Evolutionary conservation across 2,113 vertebrate species (phyloP).

Genomic region (Phasianus colchicus): DNA sequence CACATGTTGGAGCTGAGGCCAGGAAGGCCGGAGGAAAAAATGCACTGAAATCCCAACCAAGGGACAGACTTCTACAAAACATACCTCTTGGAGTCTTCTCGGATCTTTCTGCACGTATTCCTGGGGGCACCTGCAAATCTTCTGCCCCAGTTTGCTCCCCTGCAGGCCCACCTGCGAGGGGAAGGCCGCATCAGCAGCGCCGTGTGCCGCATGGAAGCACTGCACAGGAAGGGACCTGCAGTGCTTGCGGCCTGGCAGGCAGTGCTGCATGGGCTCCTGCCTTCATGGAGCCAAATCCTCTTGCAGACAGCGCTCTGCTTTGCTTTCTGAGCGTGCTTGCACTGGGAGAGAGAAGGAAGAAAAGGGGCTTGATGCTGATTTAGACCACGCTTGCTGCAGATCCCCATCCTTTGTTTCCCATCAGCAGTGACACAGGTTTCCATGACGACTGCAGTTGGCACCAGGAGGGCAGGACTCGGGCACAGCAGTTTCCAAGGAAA

Average conservation of each 20-base stretch:
- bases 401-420: conserved; percentile 48
- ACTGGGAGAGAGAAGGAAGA: background rate
- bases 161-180: background rate
- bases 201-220: accelerated
- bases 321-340: accelerated
- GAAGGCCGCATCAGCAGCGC: background rate
- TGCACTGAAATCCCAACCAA: background rate
- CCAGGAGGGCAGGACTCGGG: conserved; percentile 21
- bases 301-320: background rate
- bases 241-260: background rate
- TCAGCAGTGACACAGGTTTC: conserved; percentile 8
- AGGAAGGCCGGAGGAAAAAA: background rate
- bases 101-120: background rate
- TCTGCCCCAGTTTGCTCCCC: background rate
- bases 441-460: background rate
- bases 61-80: background rate
- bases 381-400: background rate
- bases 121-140: background rate
- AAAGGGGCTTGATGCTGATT: background rate
- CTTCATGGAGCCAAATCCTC: background rate
- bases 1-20: conserved; percentile 88
- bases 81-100: background rate
- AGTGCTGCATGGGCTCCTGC: background rate
- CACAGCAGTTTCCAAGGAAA: conserved; percentile 60
- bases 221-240: background rate